phyloP scores from a whole-genome alignment of 2,797 vertebrate genomes.

The Macroramphosus scolopax region DNA sequence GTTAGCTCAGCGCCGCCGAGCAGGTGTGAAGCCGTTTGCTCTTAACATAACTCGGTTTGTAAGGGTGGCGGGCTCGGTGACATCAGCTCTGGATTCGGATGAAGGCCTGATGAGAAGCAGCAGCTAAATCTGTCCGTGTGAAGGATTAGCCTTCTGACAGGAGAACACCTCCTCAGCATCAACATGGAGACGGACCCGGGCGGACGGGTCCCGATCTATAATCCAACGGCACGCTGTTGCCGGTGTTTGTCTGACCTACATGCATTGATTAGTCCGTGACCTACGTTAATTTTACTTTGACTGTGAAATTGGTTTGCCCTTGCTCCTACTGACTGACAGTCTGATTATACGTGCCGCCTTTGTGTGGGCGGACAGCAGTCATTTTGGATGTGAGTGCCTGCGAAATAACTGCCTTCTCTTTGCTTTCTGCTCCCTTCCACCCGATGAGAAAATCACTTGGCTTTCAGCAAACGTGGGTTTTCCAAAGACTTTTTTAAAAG shows the following conservation, averaged over 20 bases:
- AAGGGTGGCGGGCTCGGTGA: conserved; percentile 28
- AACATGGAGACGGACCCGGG: conserved; percentile 28
- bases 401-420: conserved; percentile 21
- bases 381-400: conserved; percentile 26
- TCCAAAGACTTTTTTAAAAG: too few species aligned
- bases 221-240: too few species aligned
- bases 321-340: conserved; percentile 33
- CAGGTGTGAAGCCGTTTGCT: conserved; percentile 53
- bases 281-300: conserved; percentile 25
- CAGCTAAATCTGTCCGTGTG: conserved; percentile 58
- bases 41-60: conserved; percentile 46
- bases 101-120: conserved; percentile 51
- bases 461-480: too few species aligned
- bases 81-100: conserved; percentile 55
- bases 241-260: conserved; percentile 44
- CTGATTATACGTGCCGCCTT: conserved; percentile 43
- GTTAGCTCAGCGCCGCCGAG: conserved; percentile 14
- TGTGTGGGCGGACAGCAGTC: conserved; percentile 54
- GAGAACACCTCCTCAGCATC: conserved; percentile 53
- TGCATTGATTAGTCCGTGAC: conserved; percentile 20
- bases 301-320: conserved; percentile 34
- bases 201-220: conserved; percentile 24
- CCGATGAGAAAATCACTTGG: too few species aligned
- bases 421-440: too few species aligned
- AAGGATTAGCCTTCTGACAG: conserved; percentile 63